Evolutionary conservation across 2,888 invertebrate species (phyloP), one percentile per base, ranked within the genome.

Genomic region (Dryobota labecula): DNA sequence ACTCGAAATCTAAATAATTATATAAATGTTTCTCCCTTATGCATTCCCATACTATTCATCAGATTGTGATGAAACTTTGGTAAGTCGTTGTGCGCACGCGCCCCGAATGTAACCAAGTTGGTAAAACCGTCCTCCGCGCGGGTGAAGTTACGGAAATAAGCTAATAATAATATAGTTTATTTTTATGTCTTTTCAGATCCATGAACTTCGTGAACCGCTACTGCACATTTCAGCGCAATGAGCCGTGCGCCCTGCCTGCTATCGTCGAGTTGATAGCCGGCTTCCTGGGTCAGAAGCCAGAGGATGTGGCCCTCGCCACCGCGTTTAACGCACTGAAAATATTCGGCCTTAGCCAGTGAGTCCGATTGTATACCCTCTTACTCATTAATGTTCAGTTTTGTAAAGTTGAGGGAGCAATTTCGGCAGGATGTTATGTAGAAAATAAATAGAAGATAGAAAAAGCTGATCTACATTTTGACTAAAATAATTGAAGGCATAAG

Each of bases 171-270:
- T 3, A 33, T 5, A n/a, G n/a, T 33, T 18, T 2, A 20, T 2
- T n/a, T 41, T 4, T 20, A 2, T 33, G 43, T 11, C 18, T 11
- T 45, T 73, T 90, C 18, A 97, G 97, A 90, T 98, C 98, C 49
- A 97, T 97, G 96, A 97, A 97, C 84, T 98, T 98, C 94, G 96
- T 98, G 88, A 98, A 98, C 91, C 97, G 99, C 84, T 99, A 99
- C 95, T 99, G 99, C 94, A 98, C 99, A 80, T 99, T 99, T 96
- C 99, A 99, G 95, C 97, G 99, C 85, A 99, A 99, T 94, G 99
- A 99, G 95, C 99, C 99, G 0, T 99, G 99, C 94, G 98, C 99
- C 57, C 95, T 99, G 83, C 98, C 99, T 15, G 98, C 98, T 56
- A 98, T 99, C 66, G 98, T 99, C 58, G 99, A 99, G 94, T 97